Percentiles rank a stretch among this genome's conserved stretches.
Evolutionary conservation across 1,140 invertebrate genomes (phyloP).

Genomic region (Samia ricini): DNA sequence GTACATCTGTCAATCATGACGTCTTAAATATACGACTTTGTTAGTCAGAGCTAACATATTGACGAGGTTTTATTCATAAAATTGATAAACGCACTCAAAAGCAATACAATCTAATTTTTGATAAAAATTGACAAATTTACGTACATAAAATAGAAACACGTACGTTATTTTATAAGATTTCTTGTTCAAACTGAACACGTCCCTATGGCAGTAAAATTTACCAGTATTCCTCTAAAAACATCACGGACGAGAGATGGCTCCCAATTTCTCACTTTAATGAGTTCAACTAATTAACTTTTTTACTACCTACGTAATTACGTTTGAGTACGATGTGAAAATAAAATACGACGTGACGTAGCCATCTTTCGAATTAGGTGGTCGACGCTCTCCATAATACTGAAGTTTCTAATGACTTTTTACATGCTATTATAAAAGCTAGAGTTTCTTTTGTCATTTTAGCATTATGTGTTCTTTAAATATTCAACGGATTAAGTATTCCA

Average conservation of each 20-base stretch:
- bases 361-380: neutral
- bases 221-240: neutral
- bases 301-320: slow-evolving; percentile 4
- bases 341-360: neutral
- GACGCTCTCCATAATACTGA: too few species aligned
- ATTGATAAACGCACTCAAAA: neutral
- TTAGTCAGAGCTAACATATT: neutral
- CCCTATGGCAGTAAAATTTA: neutral
- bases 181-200: neutral
- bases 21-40: neutral
- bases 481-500: too few species aligned
- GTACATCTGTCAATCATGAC: neutral
- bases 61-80: neutral
- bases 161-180: neutral
- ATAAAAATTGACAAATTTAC: too few species aligned
- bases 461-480: too few species aligned
- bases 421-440: too few species aligned
- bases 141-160: too few species aligned
- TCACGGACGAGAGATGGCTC: neutral
- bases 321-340: neutral
- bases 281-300: neutral
- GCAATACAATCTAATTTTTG: neutral
- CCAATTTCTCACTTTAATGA: neutral
- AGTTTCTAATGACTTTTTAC: too few species aligned
- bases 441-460: too few species aligned